These are phyloP conservation scores for Conchocele bisecta DNA, from an alignment of 2,888 invertebrate genomes.

Conservation along the genomic window DNA sequence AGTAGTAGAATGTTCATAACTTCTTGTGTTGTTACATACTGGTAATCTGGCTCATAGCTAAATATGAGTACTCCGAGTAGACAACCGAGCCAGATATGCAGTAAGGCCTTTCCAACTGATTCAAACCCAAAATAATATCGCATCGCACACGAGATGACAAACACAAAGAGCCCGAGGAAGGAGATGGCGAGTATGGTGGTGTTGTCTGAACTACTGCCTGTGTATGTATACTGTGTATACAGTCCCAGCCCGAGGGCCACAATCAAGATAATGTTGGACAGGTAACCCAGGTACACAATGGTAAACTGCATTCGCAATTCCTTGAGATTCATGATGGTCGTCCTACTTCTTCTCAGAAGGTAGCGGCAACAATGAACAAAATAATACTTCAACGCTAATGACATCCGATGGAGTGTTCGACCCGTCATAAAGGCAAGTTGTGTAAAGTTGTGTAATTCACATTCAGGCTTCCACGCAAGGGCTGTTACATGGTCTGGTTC, in stretches of 20 bases:
- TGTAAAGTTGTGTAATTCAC: too few relatives aligned
- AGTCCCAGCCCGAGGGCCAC: slow-evolving; percentile 78
- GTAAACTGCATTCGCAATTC: slow-evolving; percentile 45
- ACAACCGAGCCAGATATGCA: slow-evolving; percentile 79
- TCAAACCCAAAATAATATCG: slow-evolving; percentile 77
- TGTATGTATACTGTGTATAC: slow-evolving; percentile 77
- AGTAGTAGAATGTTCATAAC: slow-evolving; percentile 79
- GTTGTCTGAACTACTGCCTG: slow-evolving; percentile 64
- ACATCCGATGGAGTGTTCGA: too few relatives aligned
- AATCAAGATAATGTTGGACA: slow-evolving; percentile 74
- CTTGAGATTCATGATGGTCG: slow-evolving; percentile 54
- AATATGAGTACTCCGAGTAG: slow-evolving; percentile 79
- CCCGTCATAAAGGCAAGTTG: too few relatives aligned
- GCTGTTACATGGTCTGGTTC: too few relatives aligned
- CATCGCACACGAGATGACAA: slow-evolving; percentile 74
- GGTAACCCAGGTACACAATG: slow-evolving; percentile 65
- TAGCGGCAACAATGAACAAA: not conserved
- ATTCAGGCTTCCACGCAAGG: too few relatives aligned
- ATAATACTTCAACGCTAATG: slow-evolving; percentile 19
- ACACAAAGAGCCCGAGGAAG: slow-evolving; percentile 75
- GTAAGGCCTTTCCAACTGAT: slow-evolving; percentile 70
- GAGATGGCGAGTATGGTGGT: slow-evolving; percentile 72
- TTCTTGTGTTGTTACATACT: slow-evolving; percentile 72
- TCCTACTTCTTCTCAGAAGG: not conserved
- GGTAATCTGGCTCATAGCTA: slow-evolving; percentile 66